Evolutionary conservation across 2,113 vertebrate species (phyloP).

Genomic region (Cyprinodon variegatus): DNA sequence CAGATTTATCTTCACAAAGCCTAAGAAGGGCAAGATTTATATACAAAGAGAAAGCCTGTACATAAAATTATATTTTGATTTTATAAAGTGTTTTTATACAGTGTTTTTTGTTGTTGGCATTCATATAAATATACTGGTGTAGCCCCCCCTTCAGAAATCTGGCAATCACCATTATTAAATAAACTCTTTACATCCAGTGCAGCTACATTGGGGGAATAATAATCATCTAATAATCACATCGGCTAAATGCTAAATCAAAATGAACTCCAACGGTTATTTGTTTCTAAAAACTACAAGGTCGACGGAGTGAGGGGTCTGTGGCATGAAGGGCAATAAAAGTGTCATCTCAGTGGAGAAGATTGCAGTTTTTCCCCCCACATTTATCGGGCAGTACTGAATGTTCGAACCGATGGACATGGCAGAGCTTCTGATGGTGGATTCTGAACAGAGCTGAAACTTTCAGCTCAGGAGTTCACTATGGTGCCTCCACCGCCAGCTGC

Average conservation of each 20-base stretch:
- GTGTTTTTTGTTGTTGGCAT: too few relatives aligned
- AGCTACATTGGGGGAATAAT: too few relatives aligned
- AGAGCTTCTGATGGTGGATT: slow-evolving; percentile 58
- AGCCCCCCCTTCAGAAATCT: background rate
- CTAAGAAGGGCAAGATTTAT: too few relatives aligned
- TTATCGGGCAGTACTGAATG: slow-evolving; percentile 35
- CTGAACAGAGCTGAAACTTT: slow-evolving; percentile 71
- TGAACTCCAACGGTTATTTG: slow-evolving; percentile 35
- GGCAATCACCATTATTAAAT: background rate
- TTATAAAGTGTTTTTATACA: too few relatives aligned
- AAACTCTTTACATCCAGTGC: background rate
- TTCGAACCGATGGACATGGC: slow-evolving; percentile 49
- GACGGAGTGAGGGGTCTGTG: slow-evolving; percentile 39
- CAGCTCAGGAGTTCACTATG: slow-evolving; percentile 57
- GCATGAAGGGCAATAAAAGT: slow-evolving; percentile 72
- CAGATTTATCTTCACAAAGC: too few relatives aligned
- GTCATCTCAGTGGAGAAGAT: slow-evolving; percentile 40
- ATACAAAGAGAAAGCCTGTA: too few relatives aligned
- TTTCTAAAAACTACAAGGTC: slow-evolving; percentile 62
- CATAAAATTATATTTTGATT: too few relatives aligned
- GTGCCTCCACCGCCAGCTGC: slow-evolving; percentile 39
- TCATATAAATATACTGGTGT: too few relatives aligned
- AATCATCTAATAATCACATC: slow-evolving; percentile 1
- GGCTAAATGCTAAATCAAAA: slow-evolving; percentile 10
- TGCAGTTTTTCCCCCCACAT: slow-evolving; percentile 4